Evolutionary conservation across 2,888 invertebrate genomes (phyloP), one percentile per base, ranked within the genome.

Genomic region (Hypomecis punctinalis): DNA sequence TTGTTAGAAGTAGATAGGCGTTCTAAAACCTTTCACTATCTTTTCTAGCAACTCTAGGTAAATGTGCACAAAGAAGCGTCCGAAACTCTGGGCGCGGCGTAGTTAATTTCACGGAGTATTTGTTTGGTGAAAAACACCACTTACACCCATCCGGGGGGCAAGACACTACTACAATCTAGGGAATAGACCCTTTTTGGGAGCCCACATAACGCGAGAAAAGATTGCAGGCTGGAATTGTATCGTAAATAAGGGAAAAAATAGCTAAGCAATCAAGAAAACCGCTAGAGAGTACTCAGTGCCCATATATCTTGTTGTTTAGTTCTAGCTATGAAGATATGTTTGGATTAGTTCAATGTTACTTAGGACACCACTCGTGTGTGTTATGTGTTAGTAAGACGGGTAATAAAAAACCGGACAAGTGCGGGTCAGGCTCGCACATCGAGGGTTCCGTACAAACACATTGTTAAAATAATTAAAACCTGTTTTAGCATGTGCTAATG

Each of bases 101-200:
- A 85, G 84, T 87, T 88, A 86, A 89, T 88, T 89, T 88, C 85
- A 85, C 86, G 82, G 82, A 79, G 84, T 87, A 88, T 88, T 89
- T 89, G 86, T 87, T 85, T 86, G 81, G 79, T 79, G 78, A 79
- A 80, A 85, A 85, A 86, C 80, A 81, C 80, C 79, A 83, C 81
- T 85, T 84, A 82, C 80, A 75, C 77, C 79, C 78, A 76, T 79
- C 76, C 73, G 63, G 74, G 68, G 61, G 74, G 76, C 76, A 75
- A 70, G 70, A 69, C 66, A 72, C 71, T 71, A 72, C 69, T 69
- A 65, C 71, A 69, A 73, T 76, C 75, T 73, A 77, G 76, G 74
- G 71, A 73, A 74, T 71, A 72, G 69, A 77, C 70, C 75, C 68
- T 77, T 75, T 69, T 35, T 64, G 63, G 51, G 60, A 70, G 69